Evolutionary conservation across 1,140 invertebrate species (phyloP), one percentile per base, ranked within the genome.

Genomic region (Drosophila ogumai): DNA sequence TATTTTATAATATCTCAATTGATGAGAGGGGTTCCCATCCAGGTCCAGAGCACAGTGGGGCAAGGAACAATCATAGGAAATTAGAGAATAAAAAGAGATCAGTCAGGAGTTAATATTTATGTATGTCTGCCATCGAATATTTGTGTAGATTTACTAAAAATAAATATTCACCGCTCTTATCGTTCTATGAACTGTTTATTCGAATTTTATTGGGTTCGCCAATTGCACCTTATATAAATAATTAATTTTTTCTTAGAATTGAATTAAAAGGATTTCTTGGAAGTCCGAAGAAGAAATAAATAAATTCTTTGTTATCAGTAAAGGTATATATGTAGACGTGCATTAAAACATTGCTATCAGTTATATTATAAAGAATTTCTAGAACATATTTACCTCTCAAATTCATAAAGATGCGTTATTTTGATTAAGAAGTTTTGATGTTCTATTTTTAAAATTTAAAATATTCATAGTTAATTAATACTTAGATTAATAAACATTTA

Each of bases 1-100:
- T 36, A 84, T 87, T 81, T 87, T 81, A 81, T 87, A 87, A 87
- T 87, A 87, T 87, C 84, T 87, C 84, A 87, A 87, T 87, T 87
- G 84, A 84, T 69, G 80, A 44, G 75, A 28, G 54, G 69, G 55
- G 57, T 49, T 40, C 47, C 32, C 50, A 71, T 28, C 36, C 12
- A 41, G 36, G 15, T 59, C 5, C 49, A 32, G 32, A 32, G 44
- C 65, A 73, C 81, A 72, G 69, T 85, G 82, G 82, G 3, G 19
- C 19, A 15, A 38, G 56, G 25, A 19, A 31, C 31, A 49, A 7
- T 17, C 3, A n/a, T 31, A 6, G 38, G 1, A 31, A 13, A 28
- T 60, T 50, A 49, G 46, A 66, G 67, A 59, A 61, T 41, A 22
- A n/a, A n/a, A n/a, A n/a, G n/a, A n/a, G n/a, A n/a, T n/a, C n/a